Evolutionary conservation across 2,888 invertebrate genomes (phyloP).

Genomic region (Drosophila acutilabella): DNA sequence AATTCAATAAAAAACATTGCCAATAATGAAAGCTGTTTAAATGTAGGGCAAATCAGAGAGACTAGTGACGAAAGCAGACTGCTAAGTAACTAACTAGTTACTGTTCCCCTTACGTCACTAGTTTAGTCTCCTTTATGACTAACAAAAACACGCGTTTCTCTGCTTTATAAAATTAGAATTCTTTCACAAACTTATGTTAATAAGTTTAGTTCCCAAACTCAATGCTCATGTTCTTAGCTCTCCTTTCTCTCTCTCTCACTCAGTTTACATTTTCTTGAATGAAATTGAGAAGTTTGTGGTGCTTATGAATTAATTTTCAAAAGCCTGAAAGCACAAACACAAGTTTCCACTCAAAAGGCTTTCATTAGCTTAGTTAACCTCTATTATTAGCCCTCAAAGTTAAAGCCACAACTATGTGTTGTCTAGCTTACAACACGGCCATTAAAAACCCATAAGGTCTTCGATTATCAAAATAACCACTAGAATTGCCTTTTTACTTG

Average conservation of each 20-base stretch:
- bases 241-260: not conserved
- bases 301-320: constrained; percentile 21
- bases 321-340: constrained; percentile 5
- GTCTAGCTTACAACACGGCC: constrained; percentile 27
- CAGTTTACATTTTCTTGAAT: constrained; percentile 23
- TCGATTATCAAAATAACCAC: constrained; percentile 60
- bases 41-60: not conserved
- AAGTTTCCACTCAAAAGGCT: constrained; percentile 33
- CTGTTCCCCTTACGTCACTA: too few species aligned
- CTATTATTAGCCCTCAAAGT: constrained; percentile 63
- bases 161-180: too few species aligned
- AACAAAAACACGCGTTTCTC: too few species aligned
- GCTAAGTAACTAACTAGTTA: too few species aligned
- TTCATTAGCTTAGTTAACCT: constrained; percentile 74
- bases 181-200: too few species aligned
- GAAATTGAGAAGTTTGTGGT: constrained; percentile 24
- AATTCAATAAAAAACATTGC: constrained; percentile 1
- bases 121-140: too few species aligned
- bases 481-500: constrained; percentile 38
- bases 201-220: too few species aligned
- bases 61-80: too few species aligned
- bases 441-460: constrained; percentile 64
- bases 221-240: not conserved
- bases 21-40: constrained; percentile 1
- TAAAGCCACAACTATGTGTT: constrained; percentile 47